Base-by-base conservation (phyloP, 2,797 vertebrate species). In the Orientallactaga sibirica region DNA sequence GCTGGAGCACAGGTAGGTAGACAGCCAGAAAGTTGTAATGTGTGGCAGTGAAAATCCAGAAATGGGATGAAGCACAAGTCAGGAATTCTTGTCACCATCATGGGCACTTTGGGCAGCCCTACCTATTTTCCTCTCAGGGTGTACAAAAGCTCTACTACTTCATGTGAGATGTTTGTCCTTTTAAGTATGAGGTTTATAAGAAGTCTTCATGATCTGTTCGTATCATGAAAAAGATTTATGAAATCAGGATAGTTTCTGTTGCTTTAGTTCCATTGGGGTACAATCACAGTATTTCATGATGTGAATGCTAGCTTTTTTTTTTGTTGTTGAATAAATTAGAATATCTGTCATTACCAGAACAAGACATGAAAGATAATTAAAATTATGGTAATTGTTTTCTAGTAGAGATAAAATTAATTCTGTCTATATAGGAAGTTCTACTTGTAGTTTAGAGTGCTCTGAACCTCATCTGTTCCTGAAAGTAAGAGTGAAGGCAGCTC, bases 361-460 rank as follows among this genome's bases (percentile, higher is more conserved):
- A 90, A 64, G 91, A 55, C 52, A 86, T 86, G 66, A 79, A 29
- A 41, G 25, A 52, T 27, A 86, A 58, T 74, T 22, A 14, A 29
- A 84, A 80, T 74, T 25, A 18, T 73, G 19, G 74, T 80, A 77
- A 71, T 61, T 92, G 37, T 79, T 91, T 85, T 29, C 19, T 43
- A 86, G 61, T 29, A 86, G 81, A 79, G 87, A 64, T 75, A 37
- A 81, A 80, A 86, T 70, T 27, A 62, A 41, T 61, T 84, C 62
- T 41, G n/a, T 14, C 1, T 82, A 20, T 64, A 25, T 75, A 82
- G 78, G 78, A 94, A 6, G 25, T 87, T 88, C 79, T 92, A 18
- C 27, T 78, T 84, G 41, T 79, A n/a, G 74, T 86, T 83, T 83
- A 81, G 58, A 78, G 80, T 91, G 18, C 75, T 93, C 15, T 52